Base-by-base conservation (phyloP, 2,797 vertebrate species). In the Microhierax caerulescens region DNA sequence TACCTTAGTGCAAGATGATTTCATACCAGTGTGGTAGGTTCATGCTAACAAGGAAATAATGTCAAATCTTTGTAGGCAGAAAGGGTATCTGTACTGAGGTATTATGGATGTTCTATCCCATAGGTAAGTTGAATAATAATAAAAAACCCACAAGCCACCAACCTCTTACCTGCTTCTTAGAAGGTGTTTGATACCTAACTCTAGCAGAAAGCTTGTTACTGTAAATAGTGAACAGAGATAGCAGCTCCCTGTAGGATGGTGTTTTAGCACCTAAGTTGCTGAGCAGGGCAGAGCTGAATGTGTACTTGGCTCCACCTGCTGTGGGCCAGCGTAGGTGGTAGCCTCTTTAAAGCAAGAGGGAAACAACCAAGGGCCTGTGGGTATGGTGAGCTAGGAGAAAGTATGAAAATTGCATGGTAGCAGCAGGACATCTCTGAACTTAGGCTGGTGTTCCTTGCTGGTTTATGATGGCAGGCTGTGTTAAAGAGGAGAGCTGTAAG, bases 251-350 rank as follows among this genome's bases (percentile, higher is more conserved):
- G 81, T 85, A 72, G 95, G 94, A 95, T 85, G 94, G 81, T 96
- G 89, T 89, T 86, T 80, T 96, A 96, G 95, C 96, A 96, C 96
- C 94, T 1, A 82, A 70, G 79, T 84, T 88, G 84, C 88, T 79
- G 91, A 89, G 83, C 93, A 70, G 70, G 88, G 70, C 93, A 95
- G 94, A 91, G 92, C 86, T 88, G 88, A 81, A 41, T 6, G 48
- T 25, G 67, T 60, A 85, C 54, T 67, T 53, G 50, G 86, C 92
- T 85, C 88, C 7, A 0, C 61, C 64, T 96, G 83, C 91, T 45
- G 32, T 47, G 91, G 94, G 86, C 70, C 63, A 74, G 67, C n/a
- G 74, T 73, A 53, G 94, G 81, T 36, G 68, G 86, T 39, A 70
- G 77, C 92, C 75, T 96, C 79, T 63, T 96, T 37, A 63, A 68